Base-by-base conservation (phyloP, 2,797 vertebrate genomes). In the Coregonus ussuriensis region DNA sequence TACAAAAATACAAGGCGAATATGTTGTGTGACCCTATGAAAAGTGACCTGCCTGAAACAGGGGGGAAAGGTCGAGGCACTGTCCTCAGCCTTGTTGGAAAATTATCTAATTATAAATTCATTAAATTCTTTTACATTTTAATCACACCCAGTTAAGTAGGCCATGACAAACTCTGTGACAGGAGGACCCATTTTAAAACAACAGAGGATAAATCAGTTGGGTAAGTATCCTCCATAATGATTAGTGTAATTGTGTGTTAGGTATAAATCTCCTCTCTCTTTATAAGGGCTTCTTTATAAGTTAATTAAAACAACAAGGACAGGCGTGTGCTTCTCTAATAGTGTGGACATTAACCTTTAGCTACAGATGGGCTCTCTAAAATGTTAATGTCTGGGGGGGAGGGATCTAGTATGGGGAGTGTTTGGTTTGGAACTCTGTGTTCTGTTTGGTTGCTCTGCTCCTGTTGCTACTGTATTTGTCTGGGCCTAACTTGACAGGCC, bases 221-320 rank as follows among this genome's bases (percentile, higher is more conserved):
- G 83, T 88, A 76, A 80, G 77, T 74, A 86, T 77, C 79, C 78
- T 76, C 74, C 74, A 90, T 91, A 92, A 89, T 82, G 80, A 66
- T 86, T 75, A 74, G 79, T 79, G 81, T 87, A 81, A 91, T 83
- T 86, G 88, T 82, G 80, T 79, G 83, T 82, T 82, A 52, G 18
- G 83, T 75, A 89, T 89, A 88, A 89, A 88, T 85, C 81, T 74
- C 66, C 66, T 59, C 83, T 91, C 59, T 59, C 59, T 59, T 75
- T 90, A 88, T 88, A 86, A 76, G 25, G 89, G 86, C 80, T 86
- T 89, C 77, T 65, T 81, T 89, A 84, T 91, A 88, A 91, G 92
- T 91, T 89, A 90, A 93, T 93, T 93, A 93, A 92, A 93, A 86
- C 87, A 91, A 90, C 87, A 90, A 85, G 87, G 84, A 91, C 87